Evolutionary conservation across 1,140 invertebrate genomes (phyloP), one percentile per base, ranked within the genome.

Genomic region (Zaprionus capensis): DNA sequence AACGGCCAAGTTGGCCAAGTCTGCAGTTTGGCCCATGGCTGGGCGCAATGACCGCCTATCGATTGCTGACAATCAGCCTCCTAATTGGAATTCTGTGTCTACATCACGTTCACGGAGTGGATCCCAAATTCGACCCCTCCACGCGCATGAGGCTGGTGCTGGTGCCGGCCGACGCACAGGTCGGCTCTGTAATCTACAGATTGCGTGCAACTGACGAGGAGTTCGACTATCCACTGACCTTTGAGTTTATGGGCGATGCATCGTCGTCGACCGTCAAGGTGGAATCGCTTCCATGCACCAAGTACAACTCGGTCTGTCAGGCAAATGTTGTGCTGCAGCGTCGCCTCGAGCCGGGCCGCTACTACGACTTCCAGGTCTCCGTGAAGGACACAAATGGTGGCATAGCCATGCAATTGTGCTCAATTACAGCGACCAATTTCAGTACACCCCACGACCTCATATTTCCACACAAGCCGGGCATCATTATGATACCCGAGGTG

Each of bases 201-300:
- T 94, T 98, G 61, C 95, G 97, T 90, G 97, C 96, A 57, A 96
- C 96, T 76, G 97, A 98, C 93, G 95, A 97, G 46, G 96, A 97
- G 92, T 96, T 96, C 86, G 96, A 98, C 92, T 97, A 97, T 93
- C 97, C 97, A 68, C 93, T 98, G 72, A 94, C 95, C 71, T 98
- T 98, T 93, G 96, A 96, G 81, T 94, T 97, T 67, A 94, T 96
- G 69, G 96, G 95, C 94, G 92, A 95, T 94, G 92, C 94, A 91
- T 95, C 95, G 70, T 95, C 95, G 66, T 94, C 95, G 38, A 95
- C 96, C 80, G 95, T 97, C 44, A 94, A 95, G 78, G 94, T 97
- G 63, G 96, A 97, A 92, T 95, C 95, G 78, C 94, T 97, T 24
- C 96, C 96, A 41, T 97, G 97, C 93, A 96, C 95, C 17, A 94